Conservation (phyloP, 2,888 invertebrate species). For the Eubasilissa splendida region DNA sequence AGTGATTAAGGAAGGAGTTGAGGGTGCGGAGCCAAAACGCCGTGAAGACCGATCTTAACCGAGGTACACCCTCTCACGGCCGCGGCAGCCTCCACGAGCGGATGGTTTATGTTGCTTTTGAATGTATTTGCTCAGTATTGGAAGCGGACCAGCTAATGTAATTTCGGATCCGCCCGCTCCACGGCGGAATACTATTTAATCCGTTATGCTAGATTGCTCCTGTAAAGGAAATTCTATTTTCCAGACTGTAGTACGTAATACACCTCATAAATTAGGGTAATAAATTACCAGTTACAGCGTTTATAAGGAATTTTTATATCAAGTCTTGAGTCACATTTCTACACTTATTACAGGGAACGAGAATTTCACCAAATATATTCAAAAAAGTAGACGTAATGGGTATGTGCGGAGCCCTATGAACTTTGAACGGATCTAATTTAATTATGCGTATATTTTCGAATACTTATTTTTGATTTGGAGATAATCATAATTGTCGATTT, state of each 20-base stretch:
- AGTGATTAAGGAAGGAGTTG: conserved; percentile 49
- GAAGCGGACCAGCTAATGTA: conserved; percentile 39
- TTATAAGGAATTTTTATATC: too few species aligned
- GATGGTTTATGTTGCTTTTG: conserved; percentile 38
- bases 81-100: background rate
- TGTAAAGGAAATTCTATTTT: conserved; percentile 3
- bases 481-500: too few species aligned
- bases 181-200: conserved; percentile 30
- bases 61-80: background rate
- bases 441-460: too few species aligned
- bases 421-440: too few species aligned
- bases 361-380: too few species aligned
- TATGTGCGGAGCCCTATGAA: too few species aligned
- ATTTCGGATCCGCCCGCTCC: conserved; percentile 28
- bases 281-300: background rate
- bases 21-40: conserved; percentile 23
- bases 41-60: conserved; percentile 34
- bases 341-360: too few species aligned
- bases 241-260: conserved; percentile 2
- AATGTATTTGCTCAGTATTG: conserved; percentile 39
- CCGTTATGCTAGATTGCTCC: conserved; percentile 20
- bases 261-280: background rate
- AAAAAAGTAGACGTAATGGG: too few species aligned
- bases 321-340: too few species aligned
- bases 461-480: too few species aligned